phyloP scores from a whole-genome alignment of 2,797 vertebrate species.

The Lutjanus campechanus region DNA sequence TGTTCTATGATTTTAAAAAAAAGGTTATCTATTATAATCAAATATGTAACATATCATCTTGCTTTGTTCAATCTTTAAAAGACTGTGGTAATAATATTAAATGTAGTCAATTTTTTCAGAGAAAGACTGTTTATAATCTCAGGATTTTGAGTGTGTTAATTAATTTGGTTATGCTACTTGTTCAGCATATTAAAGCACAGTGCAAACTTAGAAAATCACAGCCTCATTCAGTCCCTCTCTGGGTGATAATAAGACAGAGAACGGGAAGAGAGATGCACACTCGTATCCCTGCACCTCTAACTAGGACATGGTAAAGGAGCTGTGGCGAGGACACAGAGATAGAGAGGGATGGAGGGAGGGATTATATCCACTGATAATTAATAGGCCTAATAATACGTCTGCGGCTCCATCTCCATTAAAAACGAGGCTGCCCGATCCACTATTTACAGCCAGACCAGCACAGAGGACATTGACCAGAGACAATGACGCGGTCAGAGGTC shows the following conservation, averaged over 20 bases:
- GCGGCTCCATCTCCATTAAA: slow-evolving; percentile 43
- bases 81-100: background rate
- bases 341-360: slow-evolving; percentile 22
- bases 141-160: background rate
- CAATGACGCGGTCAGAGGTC: slow-evolving; percentile 70
- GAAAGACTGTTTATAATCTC: background rate
- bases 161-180: background rate
- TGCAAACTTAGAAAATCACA: slow-evolving; percentile 19
- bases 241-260: slow-evolving; percentile 36
- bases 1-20: background rate
- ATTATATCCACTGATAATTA: slow-evolving; percentile 42
- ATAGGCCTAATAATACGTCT: slow-evolving; percentile 44
- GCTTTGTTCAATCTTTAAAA: background rate
- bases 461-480: slow-evolving; percentile 66
- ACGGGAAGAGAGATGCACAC: slow-evolving; percentile 14
- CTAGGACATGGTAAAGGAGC: slow-evolving; percentile 49
- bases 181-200: slow-evolving; percentile 27
- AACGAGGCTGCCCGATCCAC: background rate
- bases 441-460: slow-evolving; percentile 36
- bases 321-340: slow-evolving; percentile 35
- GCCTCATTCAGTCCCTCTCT: slow-evolving; percentile 14
- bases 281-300: slow-evolving; percentile 36
- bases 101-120: background rate
- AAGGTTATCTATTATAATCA: background rate
- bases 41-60: background rate